phyloP scores from a whole-genome alignment of 2,113 vertebrate species.

The Meles meles region DNA sequence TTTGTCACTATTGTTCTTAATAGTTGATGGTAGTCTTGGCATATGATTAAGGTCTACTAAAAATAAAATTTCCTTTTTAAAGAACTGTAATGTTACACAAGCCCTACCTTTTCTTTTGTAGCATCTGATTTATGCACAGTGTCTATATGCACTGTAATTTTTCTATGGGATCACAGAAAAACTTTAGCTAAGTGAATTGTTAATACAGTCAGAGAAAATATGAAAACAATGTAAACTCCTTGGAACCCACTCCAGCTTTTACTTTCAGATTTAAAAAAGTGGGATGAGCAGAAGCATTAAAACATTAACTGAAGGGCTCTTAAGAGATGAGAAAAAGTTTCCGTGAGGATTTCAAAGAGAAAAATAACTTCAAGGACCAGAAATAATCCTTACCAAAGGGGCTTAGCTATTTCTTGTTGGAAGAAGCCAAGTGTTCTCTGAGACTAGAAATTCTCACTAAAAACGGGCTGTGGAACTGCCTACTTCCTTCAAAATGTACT shows the following conservation, averaged over 20 bases:
- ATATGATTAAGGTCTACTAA: neutral
- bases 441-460: neutral
- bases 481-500: neutral
- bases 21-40: neutral
- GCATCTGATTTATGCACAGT: neutral
- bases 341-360: neutral
- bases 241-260: neutral
- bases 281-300: neutral
- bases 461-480: neutral
- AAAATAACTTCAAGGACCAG: neutral
- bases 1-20: neutral
- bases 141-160: neutral
- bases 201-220: neutral
- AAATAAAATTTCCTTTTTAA: neutral
- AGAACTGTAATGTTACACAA: neutral
- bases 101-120: neutral
- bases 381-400: neutral
- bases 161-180: neutral
- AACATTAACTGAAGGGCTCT: neutral
- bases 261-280: neutral
- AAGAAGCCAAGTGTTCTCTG: neutral
- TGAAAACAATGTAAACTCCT: neutral
- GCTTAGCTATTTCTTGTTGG: neutral
- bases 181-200: neutral
- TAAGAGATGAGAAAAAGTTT: neutral